A percentile compares a stretch with the other conserved stretches of the same genome.
Conservation (phyloP, 1,140 invertebrate genomes). For the Cepaea nemoralis region DNA sequence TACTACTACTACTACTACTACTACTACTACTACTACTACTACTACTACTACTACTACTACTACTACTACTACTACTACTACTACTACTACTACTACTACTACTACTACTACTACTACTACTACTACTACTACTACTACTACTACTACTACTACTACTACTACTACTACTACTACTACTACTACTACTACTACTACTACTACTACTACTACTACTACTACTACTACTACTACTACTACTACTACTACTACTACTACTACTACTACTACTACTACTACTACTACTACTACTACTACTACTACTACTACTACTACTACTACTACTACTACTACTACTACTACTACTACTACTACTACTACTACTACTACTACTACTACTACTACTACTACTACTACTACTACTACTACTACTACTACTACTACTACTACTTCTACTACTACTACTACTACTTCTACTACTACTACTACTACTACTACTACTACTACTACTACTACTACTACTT, state of each 20-base stretch:
- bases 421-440: not conserved
- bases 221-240: not conserved
- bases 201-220: not conserved
- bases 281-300: not conserved
- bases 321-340: not conserved
- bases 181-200: not conserved
- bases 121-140: not conserved
- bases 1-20: slow-evolving; percentile 1
- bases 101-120: not conserved
- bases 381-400: not conserved
- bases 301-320: slow-evolving; percentile 7
- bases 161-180: too few species aligned
- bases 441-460: not conserved
- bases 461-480: not conserved
- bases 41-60: not conserved
- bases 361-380: not conserved
- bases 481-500: not conserved
- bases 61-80: slow-evolving; percentile 1
- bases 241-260: slow-evolving; percentile 5
- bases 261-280: not conserved
- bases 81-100: not conserved
- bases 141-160: not conserved
- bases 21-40: too few species aligned
- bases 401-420: slow-evolving; percentile 1
- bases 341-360: not conserved